Evolutionary conservation across 2,113 vertebrate species (phyloP), one percentile per base, ranked within the genome.

Genomic region (Syngnathus floridae): DNA sequence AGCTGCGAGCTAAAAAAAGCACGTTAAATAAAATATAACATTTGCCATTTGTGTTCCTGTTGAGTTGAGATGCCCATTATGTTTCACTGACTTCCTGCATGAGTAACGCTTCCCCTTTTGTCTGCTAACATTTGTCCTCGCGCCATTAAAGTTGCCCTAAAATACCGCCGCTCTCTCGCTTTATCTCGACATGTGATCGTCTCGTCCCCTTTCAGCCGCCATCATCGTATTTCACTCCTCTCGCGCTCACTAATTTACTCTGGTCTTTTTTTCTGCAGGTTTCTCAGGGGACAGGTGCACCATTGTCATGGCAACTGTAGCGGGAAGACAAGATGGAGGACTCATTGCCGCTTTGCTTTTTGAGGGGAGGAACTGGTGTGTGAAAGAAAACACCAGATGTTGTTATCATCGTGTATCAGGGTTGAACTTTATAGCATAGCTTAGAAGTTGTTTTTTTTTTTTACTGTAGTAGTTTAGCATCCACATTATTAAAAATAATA

Each of bases 301-400:
- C 49, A 89, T 89, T 82, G 87, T 85, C 87, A 88, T 90, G 84
- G 87, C 84, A 89, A 90, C 87, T 84, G 82, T 45, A 68, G 62
- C 69, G 62, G 62, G 16, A 84, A 85, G 78, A 83, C 76, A 86
- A 87, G 83, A 85, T 85, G 83, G 81, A 78, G 80, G 71, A 81
- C 65, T 82, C 51, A 65, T 61, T 55, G 64, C 52, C 26, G 85
- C 73, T 77, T 81, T 90, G 78, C 65, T 84, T 77, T 74, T 52
- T 49, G 22, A 69, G 46, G 41, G 46, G 62, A 60, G 22, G 52
- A 67, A 62, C 37, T 13, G 51, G n/a, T 38, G 48, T 67, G 40
- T 76, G 69, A 78, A 64, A 61, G 69, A 79, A 64, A 61, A 71
- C 41, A 35, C 58, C 64, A 76, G 71, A 77, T 84, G 71, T 72